Conservation (phyloP, 23 tunicate species). For the Clavelina lepadiformis region DNA sequence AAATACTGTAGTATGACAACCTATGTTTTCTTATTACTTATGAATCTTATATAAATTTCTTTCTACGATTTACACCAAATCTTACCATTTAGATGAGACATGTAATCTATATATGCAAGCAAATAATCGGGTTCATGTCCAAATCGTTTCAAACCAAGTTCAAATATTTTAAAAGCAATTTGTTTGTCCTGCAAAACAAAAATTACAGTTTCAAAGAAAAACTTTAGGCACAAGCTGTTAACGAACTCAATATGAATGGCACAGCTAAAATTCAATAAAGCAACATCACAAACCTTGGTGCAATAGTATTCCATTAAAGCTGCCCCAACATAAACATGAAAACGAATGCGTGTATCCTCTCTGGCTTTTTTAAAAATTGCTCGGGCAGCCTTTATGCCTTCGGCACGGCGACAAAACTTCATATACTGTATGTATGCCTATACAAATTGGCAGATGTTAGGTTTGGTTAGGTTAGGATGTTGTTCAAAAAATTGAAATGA, state of each 20-base stretch:
- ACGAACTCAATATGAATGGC: background rate
- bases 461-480: no score
- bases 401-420: constrained; percentile 87
- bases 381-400: constrained; percentile 83
- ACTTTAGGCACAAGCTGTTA: no score
- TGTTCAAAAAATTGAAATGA: no score
- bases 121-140: constrained; percentile 92
- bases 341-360: constrained; percentile 69
- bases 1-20: background rate
- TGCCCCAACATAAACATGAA: constrained; percentile 94
- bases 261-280: background rate
- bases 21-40: background rate
- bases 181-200: constrained; percentile 84
- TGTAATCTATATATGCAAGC: constrained; percentile 79
- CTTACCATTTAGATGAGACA: constrained; percentile 91
- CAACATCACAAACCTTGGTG: constrained; percentile 45
- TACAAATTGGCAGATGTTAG: background rate
- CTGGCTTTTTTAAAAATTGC: constrained; percentile 86
- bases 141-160: constrained; percentile 89
- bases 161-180: constrained; percentile 90
- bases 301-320: constrained; percentile 98
- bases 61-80: background rate
- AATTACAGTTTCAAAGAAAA: no score
- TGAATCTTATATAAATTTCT: background rate
- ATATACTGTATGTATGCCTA: constrained; percentile 96